A percentile compares a stretch with the other conserved stretches of the same genome.
Conservation (phyloP, 2,888 invertebrate genomes). For the Erebia epiphron region DNA sequence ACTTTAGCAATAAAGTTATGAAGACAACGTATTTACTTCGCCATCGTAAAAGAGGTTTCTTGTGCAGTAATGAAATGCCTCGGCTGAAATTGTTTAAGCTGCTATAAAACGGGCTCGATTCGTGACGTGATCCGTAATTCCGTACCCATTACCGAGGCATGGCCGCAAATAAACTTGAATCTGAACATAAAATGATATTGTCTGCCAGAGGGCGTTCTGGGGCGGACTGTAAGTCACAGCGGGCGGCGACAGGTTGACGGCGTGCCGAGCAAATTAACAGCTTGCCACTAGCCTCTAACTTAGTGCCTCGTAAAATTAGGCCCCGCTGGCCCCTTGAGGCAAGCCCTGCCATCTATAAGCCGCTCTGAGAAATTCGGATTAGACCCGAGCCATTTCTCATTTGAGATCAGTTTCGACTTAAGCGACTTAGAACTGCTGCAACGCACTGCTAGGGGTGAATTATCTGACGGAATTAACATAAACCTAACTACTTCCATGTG, state of each 20-base stretch:
- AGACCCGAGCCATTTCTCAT: constrained; percentile 59
- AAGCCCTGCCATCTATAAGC: constrained; percentile 43
- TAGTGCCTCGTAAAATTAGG: constrained; percentile 81
- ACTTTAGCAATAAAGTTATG: constrained; percentile 20
- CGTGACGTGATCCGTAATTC: constrained; percentile 29
- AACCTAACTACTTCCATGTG: constrained; percentile 5
- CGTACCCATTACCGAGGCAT: constrained; percentile 23
- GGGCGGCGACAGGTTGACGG: constrained; percentile 76
- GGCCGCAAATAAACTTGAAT: constrained; percentile 32
- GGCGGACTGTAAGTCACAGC: constrained; percentile 69
- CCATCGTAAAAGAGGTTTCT: constrained; percentile 21
- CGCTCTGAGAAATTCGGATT: constrained; percentile 60
- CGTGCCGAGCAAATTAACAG: constrained; percentile 77
- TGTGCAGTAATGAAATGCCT: constrained; percentile 23
- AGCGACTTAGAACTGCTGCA: constrained; percentile 40
- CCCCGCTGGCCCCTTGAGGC: constrained; percentile 70
- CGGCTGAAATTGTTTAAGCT: constrained; percentile 25
- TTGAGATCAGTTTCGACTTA: constrained; percentile 55
- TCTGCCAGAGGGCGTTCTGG: constrained; percentile 24
- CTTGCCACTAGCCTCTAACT: constrained; percentile 76
- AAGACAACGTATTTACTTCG: constrained; percentile 22
- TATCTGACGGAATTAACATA: constrained; percentile 4
- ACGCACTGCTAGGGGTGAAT: constrained; percentile 11
- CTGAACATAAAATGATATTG: constrained; percentile 35
- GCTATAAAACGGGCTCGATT: constrained; percentile 28